Evolutionary conservation across 2,113 vertebrate species (phyloP), one percentile per base, ranked within the genome.

Genomic region (Campylorhamphus procurvoides): DNA sequence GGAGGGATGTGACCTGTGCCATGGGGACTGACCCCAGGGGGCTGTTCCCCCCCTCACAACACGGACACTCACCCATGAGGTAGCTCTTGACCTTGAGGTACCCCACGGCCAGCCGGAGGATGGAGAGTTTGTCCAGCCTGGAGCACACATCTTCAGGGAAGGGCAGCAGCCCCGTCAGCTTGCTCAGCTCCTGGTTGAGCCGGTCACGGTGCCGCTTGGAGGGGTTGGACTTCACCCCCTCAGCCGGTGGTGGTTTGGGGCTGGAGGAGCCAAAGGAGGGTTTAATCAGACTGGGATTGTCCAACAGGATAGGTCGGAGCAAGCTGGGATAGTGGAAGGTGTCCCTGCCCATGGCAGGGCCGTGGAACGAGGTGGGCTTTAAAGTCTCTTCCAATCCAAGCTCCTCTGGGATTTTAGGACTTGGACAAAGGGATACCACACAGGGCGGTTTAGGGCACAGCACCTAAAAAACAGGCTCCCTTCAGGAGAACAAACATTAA

Each of bases 71-170:
- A 99, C 98, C 98, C 42, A 76, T 95, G 87, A 99, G 98, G 97
- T 98, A 98, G 94, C 97, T 98, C 95, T 99, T 99, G 73, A 98
- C 97, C 96, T 98, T 98, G 91, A 99, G 98, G 97, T 98, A 99
- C 3, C 98, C 98, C 2, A 99, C 98, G 7, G 97, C 98, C 89
- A 99, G 98, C 5, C 98, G 97, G 4, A 99, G 98, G 69, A 99
- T 96, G 3, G 98, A 99, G 71, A 99, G 97, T 58, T 99, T 99
- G 83, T 99, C 98, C 13, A 99, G 98, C 11, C 97, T 95, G 12
- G 97, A 88, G 10, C 95, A 4, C 31, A 99, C 98, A 39, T 99
- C 98, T 73, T 98, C 97, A 0, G 96, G 91, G 97, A 99, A 99
- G 37, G 98, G 98, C 91, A 99, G 97, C 96, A 99, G 96, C 84